Evolutionary conservation across 2,888 invertebrate genomes (phyloP).

Genomic region (Drosophila nr. medialis): DNA sequence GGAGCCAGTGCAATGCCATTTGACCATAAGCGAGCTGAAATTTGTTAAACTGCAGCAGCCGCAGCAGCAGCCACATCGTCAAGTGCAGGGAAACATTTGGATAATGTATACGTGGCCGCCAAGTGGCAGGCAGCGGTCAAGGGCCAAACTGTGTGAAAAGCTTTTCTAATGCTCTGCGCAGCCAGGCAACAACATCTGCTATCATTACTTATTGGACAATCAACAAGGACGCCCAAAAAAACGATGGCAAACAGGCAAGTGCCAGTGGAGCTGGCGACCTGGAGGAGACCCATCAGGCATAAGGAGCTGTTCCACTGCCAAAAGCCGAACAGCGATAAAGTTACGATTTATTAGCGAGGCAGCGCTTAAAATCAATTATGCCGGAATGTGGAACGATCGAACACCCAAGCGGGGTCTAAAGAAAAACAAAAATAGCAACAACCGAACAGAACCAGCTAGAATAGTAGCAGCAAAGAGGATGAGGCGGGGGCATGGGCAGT

Average conservation of each 20-base stretch:
- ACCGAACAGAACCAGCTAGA: conserved; percentile 28
- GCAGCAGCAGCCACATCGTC: conserved; percentile 51
- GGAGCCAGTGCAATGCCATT: conserved; percentile 76
- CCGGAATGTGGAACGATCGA: conserved; percentile 83
- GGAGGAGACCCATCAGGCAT: conserved; percentile 13
- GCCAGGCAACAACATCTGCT: conserved; percentile 46
- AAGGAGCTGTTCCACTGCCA: conserved; percentile 31
- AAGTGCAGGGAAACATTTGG: conserved; percentile 72
- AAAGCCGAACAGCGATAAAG: conserved; percentile 75
- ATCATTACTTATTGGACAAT: conserved; percentile 74
- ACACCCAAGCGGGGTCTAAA: conserved; percentile 68
- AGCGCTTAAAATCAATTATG: conserved; percentile 84
- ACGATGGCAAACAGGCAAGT: conserved; percentile 35
- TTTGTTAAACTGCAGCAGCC: conserved; percentile 71
- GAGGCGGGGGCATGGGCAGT: conserved; percentile 2
- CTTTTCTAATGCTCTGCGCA: conserved; percentile 37
- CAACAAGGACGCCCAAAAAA: conserved; percentile 49
- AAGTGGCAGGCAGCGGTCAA: conserved; percentile 56
- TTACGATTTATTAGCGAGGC: conserved; percentile 83
- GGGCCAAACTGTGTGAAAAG: conserved; percentile 56
- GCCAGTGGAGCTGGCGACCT: conserved; percentile 25
- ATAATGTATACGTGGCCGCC: conserved; percentile 53
- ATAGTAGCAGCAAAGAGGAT: neutral
- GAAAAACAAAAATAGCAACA: conserved; percentile 25
- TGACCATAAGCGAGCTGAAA: conserved; percentile 82